phyloP scores from a whole-genome alignment of 2,888 invertebrate species.

The Xylophagus ater region DNA sequence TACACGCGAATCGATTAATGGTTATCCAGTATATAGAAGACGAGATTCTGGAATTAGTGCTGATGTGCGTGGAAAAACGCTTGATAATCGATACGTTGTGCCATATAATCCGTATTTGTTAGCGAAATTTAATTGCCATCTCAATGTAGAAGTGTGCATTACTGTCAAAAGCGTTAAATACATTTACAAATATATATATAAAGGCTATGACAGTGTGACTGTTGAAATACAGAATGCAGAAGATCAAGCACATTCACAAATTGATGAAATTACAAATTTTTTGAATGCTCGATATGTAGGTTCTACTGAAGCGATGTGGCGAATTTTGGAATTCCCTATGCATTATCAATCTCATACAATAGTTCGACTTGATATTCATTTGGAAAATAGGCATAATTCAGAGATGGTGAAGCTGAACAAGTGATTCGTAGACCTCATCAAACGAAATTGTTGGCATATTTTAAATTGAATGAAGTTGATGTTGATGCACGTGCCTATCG shows the following conservation, averaged over 20 bases:
- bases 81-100: constrained; percentile 29
- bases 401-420: constrained; percentile 12
- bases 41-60: constrained; percentile 18
- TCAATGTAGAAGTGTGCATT: too few relatives aligned
- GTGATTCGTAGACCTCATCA: constrained; percentile 9
- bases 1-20: constrained; percentile 20
- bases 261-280: constrained; percentile 26
- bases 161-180: too few relatives aligned
- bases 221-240: constrained; percentile 6
- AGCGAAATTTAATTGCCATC: too few relatives aligned
- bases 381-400: constrained; percentile 21
- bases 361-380: constrained; percentile 28
- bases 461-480: constrained; percentile 8
- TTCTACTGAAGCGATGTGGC: constrained; percentile 30
- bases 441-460: constrained; percentile 12
- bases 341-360: constrained; percentile 26
- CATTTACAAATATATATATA: constrained; percentile 24
- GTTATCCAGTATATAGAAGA: constrained; percentile 22
- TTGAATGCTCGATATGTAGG: constrained; percentile 28
- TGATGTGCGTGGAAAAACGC: constrained; percentile 11
- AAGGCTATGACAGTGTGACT: constrained; percentile 22
- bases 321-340: constrained; percentile 23
- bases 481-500: neutral
- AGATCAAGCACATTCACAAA: constrained; percentile 4
- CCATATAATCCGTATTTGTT: constrained; percentile 22